These are phyloP conservation scores for Aphidius gifuensis DNA, from an alignment of 1,140 invertebrate genomes.

Conservation along the genomic window DNA sequence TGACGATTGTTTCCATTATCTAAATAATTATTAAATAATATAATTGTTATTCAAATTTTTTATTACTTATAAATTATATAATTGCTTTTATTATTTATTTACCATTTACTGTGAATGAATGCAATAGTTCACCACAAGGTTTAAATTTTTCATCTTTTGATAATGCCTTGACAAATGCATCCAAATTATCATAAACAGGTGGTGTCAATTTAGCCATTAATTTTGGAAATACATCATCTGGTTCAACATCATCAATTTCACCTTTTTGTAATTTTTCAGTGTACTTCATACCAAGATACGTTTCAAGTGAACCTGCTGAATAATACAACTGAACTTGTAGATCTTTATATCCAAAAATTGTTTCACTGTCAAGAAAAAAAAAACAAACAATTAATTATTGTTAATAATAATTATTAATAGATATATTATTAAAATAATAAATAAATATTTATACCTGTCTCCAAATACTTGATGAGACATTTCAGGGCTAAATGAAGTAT, in stretches of 20 bases:
- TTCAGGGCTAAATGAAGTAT: constrained; percentile 73
- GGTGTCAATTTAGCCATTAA: constrained; percentile 62
- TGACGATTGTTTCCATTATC: constrained; percentile 57
- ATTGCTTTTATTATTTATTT: constrained; percentile 3
- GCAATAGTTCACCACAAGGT: constrained; percentile 68
- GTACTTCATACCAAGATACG: constrained; percentile 69
- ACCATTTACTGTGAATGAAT: constrained; percentile 58
- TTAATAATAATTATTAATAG: neutral
- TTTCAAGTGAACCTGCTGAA: constrained; percentile 74
- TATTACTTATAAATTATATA: neutral
- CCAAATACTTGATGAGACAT: constrained; percentile 96
- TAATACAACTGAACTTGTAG: constrained; percentile 79
- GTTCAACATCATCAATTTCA: constrained; percentile 61
- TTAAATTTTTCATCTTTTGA: constrained; percentile 70
- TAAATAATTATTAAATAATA: constrained; percentile 22
- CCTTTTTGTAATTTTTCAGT: constrained; percentile 59
- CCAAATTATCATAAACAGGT: constrained; percentile 65
- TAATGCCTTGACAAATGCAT: constrained; percentile 66
- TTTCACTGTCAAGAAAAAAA: constrained; percentile 64
- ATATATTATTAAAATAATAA: no score
- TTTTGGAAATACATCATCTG: constrained; percentile 78
- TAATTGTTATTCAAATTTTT: constrained; percentile 15
- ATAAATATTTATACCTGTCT: constrained; percentile 60
- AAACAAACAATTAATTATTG: constrained; percentile 22
- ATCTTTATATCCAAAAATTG: constrained; percentile 89